Conservation (phyloP, 2,113 vertebrate species). For the Noturus placidus region DNA sequence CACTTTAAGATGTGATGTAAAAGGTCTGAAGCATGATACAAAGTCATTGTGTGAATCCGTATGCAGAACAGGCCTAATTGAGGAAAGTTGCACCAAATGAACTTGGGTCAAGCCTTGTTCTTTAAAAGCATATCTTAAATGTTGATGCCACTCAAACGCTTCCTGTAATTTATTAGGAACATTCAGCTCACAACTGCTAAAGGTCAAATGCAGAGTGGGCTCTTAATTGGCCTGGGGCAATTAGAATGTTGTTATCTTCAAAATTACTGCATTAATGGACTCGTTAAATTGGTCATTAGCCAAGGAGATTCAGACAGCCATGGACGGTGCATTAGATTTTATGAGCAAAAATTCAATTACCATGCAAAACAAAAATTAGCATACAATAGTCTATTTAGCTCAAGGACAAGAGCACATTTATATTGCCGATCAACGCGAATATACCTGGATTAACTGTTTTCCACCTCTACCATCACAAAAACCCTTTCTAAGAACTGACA, state of each 20-base stretch:
- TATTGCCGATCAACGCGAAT: not conserved
- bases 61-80: not conserved
- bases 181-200: constrained; percentile 67
- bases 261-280: constrained; percentile 74
- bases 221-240: constrained; percentile 76
- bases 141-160: constrained; percentile 60
- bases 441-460: not conserved
- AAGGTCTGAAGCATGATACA: not conserved
- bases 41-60: not conserved
- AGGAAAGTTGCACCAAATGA: not conserved
- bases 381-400: constrained; percentile 50
- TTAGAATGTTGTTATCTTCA: constrained; percentile 75
- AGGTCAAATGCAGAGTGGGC: constrained; percentile 73
- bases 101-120: constrained; percentile 28
- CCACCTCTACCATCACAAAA: not conserved
- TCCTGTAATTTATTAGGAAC: constrained; percentile 69
- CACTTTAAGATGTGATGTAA: not conserved
- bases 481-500: not conserved
- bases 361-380: constrained; percentile 61
- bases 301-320: constrained; percentile 71
- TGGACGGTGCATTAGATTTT: constrained; percentile 68
- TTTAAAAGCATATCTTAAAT: constrained; percentile 56
- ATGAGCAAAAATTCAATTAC: constrained; percentile 62
- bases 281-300: constrained; percentile 75
- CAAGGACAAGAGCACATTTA: constrained; percentile 4